Conservation (phyloP, 2,797 vertebrate genomes). For the Sparidentex hasta region DNA sequence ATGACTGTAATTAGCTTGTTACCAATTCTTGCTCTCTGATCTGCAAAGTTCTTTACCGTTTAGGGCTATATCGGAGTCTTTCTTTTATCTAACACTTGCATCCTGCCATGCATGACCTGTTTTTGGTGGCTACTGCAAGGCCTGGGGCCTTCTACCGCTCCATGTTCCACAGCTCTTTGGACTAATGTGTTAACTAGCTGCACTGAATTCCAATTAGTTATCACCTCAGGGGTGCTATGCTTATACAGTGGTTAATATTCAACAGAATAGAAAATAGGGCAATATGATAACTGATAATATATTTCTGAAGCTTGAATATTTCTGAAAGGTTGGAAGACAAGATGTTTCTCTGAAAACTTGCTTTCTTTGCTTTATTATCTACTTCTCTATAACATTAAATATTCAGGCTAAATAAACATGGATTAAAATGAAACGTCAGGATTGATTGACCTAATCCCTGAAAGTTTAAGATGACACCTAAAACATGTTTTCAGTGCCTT, state of each 20-base stretch:
- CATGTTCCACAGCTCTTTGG: conserved; percentile 34
- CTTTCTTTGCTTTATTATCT: not conserved
- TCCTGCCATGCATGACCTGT: conserved; percentile 53
- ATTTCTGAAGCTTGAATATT: not conserved
- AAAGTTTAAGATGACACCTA: not conserved
- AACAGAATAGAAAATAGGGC: not conserved
- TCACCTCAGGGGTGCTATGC: not conserved
- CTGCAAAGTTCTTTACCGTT: conserved; percentile 1
- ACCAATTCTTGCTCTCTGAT: not conserved
- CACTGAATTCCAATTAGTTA: conserved; percentile 29
- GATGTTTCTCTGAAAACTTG: not conserved
- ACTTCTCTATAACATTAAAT: not conserved
- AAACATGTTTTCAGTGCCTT: not conserved
- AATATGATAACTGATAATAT: not conserved
- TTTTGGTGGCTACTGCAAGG: conserved; percentile 20
- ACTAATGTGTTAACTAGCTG: conserved; percentile 43
- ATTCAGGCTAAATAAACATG: not conserved
- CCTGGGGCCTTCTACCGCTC: conserved; percentile 19
- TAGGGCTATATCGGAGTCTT: conserved; percentile 4
- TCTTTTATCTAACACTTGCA: conserved; percentile 32
- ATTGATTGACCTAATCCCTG: not conserved
- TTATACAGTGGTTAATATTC: not conserved
- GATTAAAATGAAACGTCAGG: not conserved
- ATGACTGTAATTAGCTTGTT: conserved; percentile 5
- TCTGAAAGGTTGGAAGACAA: too few relatives aligned